Conservation (phyloP, 2,888 invertebrate genomes). For the Amiota mariae region DNA sequence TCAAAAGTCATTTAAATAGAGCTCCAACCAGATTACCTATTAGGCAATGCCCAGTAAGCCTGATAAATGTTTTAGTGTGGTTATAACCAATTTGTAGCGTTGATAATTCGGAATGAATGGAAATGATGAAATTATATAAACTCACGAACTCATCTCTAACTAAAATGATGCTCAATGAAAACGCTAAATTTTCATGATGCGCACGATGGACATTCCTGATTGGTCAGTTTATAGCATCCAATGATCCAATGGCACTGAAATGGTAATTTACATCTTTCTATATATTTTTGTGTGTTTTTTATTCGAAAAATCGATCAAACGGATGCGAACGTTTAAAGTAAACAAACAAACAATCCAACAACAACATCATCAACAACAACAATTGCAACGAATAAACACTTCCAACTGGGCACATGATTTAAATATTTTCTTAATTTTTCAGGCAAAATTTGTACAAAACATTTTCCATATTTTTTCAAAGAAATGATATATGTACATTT, state of each 20-base stretch:
- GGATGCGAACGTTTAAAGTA: constrained; percentile 47
- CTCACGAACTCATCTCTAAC: not conserved
- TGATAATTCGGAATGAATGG: too few species aligned
- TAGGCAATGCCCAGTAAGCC: too few species aligned
- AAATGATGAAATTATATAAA: too few species aligned
- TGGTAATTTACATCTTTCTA: constrained; percentile 33
- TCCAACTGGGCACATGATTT: constrained; percentile 6
- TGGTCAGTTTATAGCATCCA: constrained; percentile 44
- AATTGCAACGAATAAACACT: constrained; percentile 24
- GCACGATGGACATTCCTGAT: constrained; percentile 49
- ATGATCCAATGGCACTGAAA: constrained; percentile 45
- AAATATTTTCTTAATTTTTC: not conserved
- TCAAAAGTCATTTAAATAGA: too few species aligned
- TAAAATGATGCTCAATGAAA: constrained; percentile 6
- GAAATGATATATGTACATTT: not conserved
- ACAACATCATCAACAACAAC: constrained; percentile 29
- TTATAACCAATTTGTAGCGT: too few species aligned
- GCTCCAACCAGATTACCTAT: too few species aligned
- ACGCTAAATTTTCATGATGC: not conserved
- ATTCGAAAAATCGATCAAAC: not conserved
- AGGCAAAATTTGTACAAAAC: constrained; percentile 9
- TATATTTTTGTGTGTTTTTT: not conserved
- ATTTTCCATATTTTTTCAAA: constrained; percentile 24
- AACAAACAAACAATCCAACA: constrained; percentile 33
- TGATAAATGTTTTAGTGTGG: too few species aligned